phyloP scores from a whole-genome alignment of 2,113 vertebrate species.

The Chunga burmeisteri region DNA sequence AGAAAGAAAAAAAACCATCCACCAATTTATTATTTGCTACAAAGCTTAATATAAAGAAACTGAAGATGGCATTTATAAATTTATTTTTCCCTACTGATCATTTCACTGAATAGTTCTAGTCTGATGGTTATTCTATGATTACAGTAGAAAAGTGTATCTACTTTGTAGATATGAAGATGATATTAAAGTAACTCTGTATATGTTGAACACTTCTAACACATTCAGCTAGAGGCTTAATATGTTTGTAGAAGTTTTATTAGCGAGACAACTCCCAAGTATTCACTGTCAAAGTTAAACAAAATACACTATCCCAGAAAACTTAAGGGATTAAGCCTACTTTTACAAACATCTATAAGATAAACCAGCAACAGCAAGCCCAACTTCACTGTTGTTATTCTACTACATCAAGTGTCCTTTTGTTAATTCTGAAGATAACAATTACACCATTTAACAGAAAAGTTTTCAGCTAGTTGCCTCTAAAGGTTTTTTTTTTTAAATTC shows the following conservation, averaged over 20 bases:
- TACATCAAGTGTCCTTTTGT: neutral
- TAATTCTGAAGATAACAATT: neutral
- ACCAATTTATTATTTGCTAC: neutral
- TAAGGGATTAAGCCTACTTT: neutral
- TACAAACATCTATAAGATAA: neutral
- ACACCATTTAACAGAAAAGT: neutral
- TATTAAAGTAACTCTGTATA: neutral
- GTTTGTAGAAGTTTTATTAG: neutral
- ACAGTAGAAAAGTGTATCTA: neutral
- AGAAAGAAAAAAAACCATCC: neutral
- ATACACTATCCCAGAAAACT: neutral
- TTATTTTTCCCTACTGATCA: neutral
- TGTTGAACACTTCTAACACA: neutral
- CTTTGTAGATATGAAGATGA: neutral
- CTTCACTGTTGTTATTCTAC: neutral
- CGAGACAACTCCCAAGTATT: neutral
- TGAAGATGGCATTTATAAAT: neutral
- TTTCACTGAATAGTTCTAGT: neutral
- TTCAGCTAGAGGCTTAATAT: neutral
- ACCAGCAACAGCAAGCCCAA: neutral
- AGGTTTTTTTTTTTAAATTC: neutral
- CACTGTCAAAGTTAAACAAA: neutral
- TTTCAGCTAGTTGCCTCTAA: neutral
- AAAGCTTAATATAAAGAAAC: neutral
- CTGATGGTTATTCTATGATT: neutral